phyloP scores from a whole-genome alignment of 2,888 invertebrate genomes.

The Cryptosula pallasiana region DNA sequence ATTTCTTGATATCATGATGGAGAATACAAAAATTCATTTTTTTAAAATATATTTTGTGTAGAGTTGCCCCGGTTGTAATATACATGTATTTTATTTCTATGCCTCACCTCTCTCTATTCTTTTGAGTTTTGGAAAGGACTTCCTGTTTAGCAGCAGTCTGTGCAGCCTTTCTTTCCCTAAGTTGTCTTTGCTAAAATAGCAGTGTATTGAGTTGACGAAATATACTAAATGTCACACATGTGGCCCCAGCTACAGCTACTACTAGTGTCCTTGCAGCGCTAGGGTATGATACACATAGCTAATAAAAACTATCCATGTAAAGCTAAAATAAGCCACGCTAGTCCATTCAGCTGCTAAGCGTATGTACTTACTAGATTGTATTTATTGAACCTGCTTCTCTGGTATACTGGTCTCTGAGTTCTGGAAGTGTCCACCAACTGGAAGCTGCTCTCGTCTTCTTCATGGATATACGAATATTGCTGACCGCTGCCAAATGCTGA shows the following conservation, averaged over 20 bases:
- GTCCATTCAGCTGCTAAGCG: too few relatives aligned
- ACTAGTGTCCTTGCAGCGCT: not conserved
- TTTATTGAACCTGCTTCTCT: conserved; percentile 67
- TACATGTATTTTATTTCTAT: too few relatives aligned
- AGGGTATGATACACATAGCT: not conserved
- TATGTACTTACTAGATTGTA: conserved; percentile 47
- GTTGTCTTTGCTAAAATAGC: conserved; percentile 23
- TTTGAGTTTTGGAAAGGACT: conserved; percentile 72
- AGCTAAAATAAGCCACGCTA: too few relatives aligned
- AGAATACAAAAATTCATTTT: too few relatives aligned
- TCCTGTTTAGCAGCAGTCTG: conserved; percentile 62
- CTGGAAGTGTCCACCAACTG: conserved; percentile 89
- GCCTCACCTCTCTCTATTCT: conserved; percentile 59
- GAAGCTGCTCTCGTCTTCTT: conserved; percentile 97
- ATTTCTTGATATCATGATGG: too few relatives aligned
- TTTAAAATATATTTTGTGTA: too few relatives aligned
- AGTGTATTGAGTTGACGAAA: not conserved
- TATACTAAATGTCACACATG: not conserved
- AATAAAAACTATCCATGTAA: too few relatives aligned
- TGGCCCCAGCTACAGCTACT: too few relatives aligned
- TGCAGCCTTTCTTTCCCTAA: not conserved
- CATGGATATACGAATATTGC: conserved; percentile 97
- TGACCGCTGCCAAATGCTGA: conserved; percentile 62
- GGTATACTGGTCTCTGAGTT: conserved; percentile 63
- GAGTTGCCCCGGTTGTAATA: too few relatives aligned